Evolutionary conservation across 2,888 invertebrate genomes (phyloP), one percentile per base, ranked within the genome.

Genomic region (Protonemura montana): DNA sequence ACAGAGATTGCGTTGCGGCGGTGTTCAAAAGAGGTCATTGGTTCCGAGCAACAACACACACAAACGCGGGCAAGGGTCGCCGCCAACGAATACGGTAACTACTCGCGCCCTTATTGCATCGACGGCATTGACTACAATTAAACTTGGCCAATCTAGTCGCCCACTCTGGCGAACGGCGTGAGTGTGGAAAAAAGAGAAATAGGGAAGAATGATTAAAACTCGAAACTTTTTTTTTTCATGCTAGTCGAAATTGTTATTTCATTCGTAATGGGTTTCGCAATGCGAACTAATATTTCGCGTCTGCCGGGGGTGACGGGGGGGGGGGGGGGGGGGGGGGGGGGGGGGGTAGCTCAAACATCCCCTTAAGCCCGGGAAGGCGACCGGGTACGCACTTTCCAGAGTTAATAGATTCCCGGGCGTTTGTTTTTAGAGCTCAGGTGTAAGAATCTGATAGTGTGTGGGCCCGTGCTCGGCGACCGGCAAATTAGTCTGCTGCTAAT

Each of bases 401-500:
- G 81, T 81, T 81, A 81, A 81, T 81, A 81, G 81, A 81, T 29
- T 81, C 81, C 81, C 81, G 59, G 13, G 59, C 59, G 59, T 59
- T 59, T 59, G 59, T 59, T 59, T 59, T 59, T 21, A 21, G 59
- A 29, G 29, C 76, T 84, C 84, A 84, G 84, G 84, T 84, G 84
- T 81, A 30, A 29, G 28, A 27, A n/a, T 27, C 30, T 81, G 81
- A 81, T 81, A 59, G 59, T 21, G 81, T 21, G 81, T n/a, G 29
- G 10, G 25, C 29, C 25, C n/a, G 27, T 7, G 78, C 29, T 3
- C 27, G n/a, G 25, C 78, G 25, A 29, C 21, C 29, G 35, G 35
- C 35, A 25, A 78, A 81, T 10, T 21, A 81, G 87, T 88, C 87
- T 82, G 87, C 87, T 88, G 88, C 89, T 89, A 89, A 89, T 89